Conservation (phyloP, 2,888 invertebrate genomes). For the Nebria salina region DNA sequence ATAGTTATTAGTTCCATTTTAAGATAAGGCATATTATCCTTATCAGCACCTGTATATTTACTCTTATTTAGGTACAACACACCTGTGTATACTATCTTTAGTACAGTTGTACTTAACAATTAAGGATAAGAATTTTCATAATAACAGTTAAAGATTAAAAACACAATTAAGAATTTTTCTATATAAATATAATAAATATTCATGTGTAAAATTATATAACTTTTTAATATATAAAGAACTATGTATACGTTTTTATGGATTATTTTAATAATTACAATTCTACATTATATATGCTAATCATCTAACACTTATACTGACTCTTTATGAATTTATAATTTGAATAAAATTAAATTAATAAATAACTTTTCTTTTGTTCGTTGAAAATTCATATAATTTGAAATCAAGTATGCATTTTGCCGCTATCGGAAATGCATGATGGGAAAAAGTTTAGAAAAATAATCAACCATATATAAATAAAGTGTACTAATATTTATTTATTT, state of each 20-base stretch:
- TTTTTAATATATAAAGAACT: not conserved
- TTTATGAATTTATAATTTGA: not conserved
- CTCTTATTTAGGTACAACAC: constrained; percentile 1
- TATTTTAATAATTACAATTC: not conserved
- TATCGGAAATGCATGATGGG: too few species aligned
- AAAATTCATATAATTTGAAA: too few species aligned
- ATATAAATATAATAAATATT: not conserved
- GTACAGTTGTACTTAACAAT: not conserved
- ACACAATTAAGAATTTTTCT: not conserved
- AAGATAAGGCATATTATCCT: not conserved
- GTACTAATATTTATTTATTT: too few species aligned
- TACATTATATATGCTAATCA: not conserved
- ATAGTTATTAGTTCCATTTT: not conserved
- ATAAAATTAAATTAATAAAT: not conserved
- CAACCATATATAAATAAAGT: too few species aligned
- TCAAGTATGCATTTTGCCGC: too few species aligned
- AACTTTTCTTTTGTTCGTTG: too few species aligned
- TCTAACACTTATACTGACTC: not conserved
- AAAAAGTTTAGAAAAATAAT: too few species aligned
- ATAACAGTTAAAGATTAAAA: not conserved
- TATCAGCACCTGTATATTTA: not conserved
- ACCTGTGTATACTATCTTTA: not conserved
- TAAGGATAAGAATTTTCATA: not conserved
- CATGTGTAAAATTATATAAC: not conserved
- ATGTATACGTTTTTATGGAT: not conserved